phyloP scores from a whole-genome alignment of 1,140 invertebrate species.

The Macrocentrus cingulum region DNA sequence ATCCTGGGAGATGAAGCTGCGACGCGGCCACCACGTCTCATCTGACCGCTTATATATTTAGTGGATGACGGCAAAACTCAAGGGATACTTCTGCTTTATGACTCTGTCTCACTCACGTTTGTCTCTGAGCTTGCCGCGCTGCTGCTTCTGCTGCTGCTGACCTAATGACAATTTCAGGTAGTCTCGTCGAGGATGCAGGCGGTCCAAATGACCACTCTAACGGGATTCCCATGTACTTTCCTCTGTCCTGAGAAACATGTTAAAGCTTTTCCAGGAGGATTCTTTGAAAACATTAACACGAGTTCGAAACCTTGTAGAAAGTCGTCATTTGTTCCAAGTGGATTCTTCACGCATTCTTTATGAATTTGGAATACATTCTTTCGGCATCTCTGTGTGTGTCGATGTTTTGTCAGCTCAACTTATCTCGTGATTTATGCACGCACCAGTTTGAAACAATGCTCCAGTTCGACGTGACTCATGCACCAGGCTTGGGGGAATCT shows the following conservation, averaged over 20 bases:
- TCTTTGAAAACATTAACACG: conserved; percentile 7
- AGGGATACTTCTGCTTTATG: too few species aligned
- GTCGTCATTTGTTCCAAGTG: background rate
- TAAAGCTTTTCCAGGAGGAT: conserved; percentile 18
- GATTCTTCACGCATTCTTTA: conserved; percentile 4
- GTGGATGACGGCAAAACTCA: conserved; percentile 13
- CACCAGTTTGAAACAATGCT: too few species aligned
- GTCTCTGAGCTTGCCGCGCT: too few species aligned
- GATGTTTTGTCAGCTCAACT: background rate
- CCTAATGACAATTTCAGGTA: conserved; percentile 29
- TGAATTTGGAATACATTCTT: conserved; percentile 5
- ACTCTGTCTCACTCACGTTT: too few species aligned
- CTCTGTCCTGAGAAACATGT: conserved; percentile 10
- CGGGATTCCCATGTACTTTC: conserved; percentile 8
- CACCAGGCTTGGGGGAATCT: too few species aligned
- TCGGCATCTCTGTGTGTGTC: background rate
- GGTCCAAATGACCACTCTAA: conserved; percentile 14
- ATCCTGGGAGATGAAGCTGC: conserved; percentile 18
- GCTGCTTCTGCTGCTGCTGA: too few species aligned
- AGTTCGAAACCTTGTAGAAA: conserved; percentile 8
- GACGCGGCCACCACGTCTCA: background rate
- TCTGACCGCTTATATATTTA: conserved; percentile 10
- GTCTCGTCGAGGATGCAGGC: conserved; percentile 10
- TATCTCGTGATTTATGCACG: too few species aligned
- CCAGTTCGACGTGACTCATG: too few species aligned